These are phyloP conservation scores for Drosophila colorata DNA, from an alignment of 2,888 invertebrate species.

Conservation along the genomic window DNA sequence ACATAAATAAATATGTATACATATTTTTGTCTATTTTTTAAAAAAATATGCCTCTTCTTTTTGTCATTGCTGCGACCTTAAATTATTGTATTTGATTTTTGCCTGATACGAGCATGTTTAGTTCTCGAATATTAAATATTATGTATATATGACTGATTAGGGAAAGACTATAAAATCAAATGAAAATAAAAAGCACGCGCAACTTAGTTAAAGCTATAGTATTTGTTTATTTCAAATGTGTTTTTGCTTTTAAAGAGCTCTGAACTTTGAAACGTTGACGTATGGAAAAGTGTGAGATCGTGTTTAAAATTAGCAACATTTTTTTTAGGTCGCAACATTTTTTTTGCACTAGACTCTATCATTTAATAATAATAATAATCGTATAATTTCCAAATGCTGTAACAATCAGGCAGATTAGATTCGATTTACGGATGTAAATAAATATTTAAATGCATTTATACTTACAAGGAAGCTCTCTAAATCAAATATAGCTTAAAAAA, in stretches of 20 bases:
- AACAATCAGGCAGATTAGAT: not conserved
- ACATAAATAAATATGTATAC: not conserved
- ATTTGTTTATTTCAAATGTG: not conserved
- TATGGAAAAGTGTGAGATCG: not conserved
- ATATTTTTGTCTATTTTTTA: not conserved
- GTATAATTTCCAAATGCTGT: not conserved
- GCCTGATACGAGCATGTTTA: slow-evolving; percentile 8
- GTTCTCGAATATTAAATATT: slow-evolving; percentile 15
- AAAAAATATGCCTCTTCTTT: not conserved
- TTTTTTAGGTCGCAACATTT: too few relatives aligned
- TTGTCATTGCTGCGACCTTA: slow-evolving; percentile 54
- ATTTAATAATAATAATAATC: too few relatives aligned
- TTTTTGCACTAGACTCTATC: too few relatives aligned
- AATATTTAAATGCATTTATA: too few relatives aligned
- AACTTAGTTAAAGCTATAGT: slow-evolving; percentile 1
- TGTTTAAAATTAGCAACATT: not conserved
- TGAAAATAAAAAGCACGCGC: slow-evolving; percentile 17
- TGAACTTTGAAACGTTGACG: slow-evolving; percentile 28
- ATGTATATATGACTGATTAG: slow-evolving; percentile 12
- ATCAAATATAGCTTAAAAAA: too few relatives aligned
- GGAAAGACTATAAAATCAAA: slow-evolving; percentile 13
- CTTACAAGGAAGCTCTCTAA: too few relatives aligned
- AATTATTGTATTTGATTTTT: slow-evolving; percentile 26
- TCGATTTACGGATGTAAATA: too few relatives aligned
- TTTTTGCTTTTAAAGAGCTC: not conserved